Percentiles rank a stretch among this genome's conserved stretches.
Evolutionary conservation across 1,140 invertebrate species (phyloP).

Genomic region (Drosophila grimshawi): DNA sequence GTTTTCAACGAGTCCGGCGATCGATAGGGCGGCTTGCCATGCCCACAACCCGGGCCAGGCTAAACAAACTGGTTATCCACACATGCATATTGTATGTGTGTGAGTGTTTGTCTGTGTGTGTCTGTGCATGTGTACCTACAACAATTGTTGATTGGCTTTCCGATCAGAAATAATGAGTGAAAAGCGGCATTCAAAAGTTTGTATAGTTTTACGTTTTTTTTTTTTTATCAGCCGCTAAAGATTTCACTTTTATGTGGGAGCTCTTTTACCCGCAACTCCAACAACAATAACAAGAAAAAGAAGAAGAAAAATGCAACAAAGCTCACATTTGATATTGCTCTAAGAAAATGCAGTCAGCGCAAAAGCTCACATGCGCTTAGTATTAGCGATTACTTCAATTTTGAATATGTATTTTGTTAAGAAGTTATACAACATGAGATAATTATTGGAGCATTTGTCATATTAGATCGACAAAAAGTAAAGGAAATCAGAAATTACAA

Average conservation of each 20-base stretch:
- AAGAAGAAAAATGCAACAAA: constrained; percentile 29
- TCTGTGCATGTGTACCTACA: constrained; percentile 16
- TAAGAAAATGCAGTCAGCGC: neutral
- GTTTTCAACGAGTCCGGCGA: constrained; percentile 24
- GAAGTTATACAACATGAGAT: too few species aligned
- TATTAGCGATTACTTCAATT: too few species aligned
- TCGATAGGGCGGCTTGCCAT: constrained; percentile 20
- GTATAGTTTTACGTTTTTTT: constrained; percentile 27
- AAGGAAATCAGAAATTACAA: neutral
- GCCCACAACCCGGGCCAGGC: constrained; percentile 12
- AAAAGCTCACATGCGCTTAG: constrained; percentile 2
- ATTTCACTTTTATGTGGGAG: constrained; percentile 75
- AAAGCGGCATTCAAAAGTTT: constrained; percentile 39
- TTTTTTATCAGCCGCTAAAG: constrained; percentile 67
- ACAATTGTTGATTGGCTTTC: constrained; percentile 60
- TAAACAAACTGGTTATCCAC: constrained; percentile 36
- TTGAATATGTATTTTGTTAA: too few species aligned
- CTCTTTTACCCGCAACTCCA: constrained; percentile 10
- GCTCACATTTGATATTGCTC: neutral
- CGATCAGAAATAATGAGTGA: constrained; percentile 34
- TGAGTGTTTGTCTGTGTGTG: neutral
- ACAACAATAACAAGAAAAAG: neutral
- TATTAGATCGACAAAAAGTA: neutral
- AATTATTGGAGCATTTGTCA: too few species aligned
- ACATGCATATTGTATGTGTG: constrained; percentile 17